phyloP scores from a whole-genome alignment of 1,140 invertebrate species.

The Drosophila sproati region DNA sequence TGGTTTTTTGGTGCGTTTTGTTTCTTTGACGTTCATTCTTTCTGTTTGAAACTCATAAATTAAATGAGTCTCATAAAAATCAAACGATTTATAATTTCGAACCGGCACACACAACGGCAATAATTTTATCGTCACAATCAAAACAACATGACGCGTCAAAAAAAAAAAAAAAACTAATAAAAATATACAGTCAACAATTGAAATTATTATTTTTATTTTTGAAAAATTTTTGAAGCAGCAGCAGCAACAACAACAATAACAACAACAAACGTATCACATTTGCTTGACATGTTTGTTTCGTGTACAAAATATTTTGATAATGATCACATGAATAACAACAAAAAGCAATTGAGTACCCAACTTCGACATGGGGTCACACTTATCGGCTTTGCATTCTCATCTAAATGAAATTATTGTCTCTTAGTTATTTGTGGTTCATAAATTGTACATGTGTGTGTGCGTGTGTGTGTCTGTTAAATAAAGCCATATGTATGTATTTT shows the following conservation, averaged over 20 bases:
- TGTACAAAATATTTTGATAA: conserved; percentile 81
- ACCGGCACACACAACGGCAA: conserved; percentile 35
- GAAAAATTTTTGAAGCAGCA: conserved; percentile 59
- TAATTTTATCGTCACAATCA: conserved; percentile 67
- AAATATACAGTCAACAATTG: conserved; percentile 70
- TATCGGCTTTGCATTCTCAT: conserved; percentile 63
- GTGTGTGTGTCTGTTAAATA: not conserved
- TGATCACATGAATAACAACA: conserved; percentile 65
- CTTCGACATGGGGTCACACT: conserved; percentile 49
- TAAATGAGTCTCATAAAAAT: conserved; percentile 55
- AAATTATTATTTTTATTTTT: conserved; percentile 75
- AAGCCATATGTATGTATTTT: conserved; percentile 21
- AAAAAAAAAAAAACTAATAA: conserved; percentile 11
- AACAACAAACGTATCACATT: conserved; percentile 49
- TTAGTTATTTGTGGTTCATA: conserved; percentile 35
- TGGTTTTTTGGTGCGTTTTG: conserved; percentile 25
- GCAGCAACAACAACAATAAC: not conserved
- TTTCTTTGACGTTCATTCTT: not conserved
- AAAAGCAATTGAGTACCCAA: conserved; percentile 62
- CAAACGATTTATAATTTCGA: conserved; percentile 54
- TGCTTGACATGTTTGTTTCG: conserved; percentile 79
- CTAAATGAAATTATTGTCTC: conserved; percentile 71
- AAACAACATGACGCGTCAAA: conserved; percentile 70
- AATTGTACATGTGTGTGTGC: not conserved
- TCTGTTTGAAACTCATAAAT: conserved; percentile 32